Percentiles rank a stretch among this genome's conserved stretches.
Evolutionary conservation across 2,888 invertebrate genomes (phyloP).

Genomic region (Mechanitis mazaeus): DNA sequence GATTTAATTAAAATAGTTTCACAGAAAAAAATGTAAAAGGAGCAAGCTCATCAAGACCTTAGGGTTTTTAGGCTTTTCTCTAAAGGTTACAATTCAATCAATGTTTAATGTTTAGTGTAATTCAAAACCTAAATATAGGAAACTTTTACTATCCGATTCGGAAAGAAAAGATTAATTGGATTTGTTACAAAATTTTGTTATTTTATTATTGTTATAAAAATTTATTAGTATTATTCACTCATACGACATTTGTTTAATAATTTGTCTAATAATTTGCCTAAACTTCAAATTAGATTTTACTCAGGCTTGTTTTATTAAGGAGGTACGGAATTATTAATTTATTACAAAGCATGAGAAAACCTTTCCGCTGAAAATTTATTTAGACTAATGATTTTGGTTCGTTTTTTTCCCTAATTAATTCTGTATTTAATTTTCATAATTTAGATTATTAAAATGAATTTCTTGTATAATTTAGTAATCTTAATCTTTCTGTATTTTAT

Average conservation of each 20-base stretch:
- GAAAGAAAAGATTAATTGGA: too few relatives aligned
- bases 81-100: slow-evolving; percentile 32
- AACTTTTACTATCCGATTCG: too few relatives aligned
- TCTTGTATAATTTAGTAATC: slow-evolving; percentile 1
- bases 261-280: slow-evolving; percentile 29
- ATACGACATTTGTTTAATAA: slow-evolving; percentile 24
- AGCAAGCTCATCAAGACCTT: slow-evolving; percentile 45
- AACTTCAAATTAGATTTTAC: slow-evolving; percentile 28
- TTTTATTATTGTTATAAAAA: slow-evolving; percentile 19
- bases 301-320: slow-evolving; percentile 28
- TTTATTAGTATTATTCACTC: slow-evolving; percentile 21
- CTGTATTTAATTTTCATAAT: slow-evolving; percentile 3
- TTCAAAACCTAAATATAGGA: slow-evolving; percentile 8
- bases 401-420: slow-evolving; percentile 10
- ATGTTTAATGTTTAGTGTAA: slow-evolving; percentile 27
- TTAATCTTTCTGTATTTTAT: background rate
- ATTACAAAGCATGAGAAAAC: slow-evolving; percentile 28
- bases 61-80: slow-evolving; percentile 28
- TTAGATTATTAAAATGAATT: slow-evolving; percentile 4
- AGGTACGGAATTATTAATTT: slow-evolving; percentile 29
- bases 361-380: slow-evolving; percentile 25
- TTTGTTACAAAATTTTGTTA: background rate
- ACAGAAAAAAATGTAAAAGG: slow-evolving; percentile 57
- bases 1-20: slow-evolving; percentile 72
- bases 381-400: slow-evolving; percentile 22